phyloP scores from a whole-genome alignment of 2,113 vertebrate species.

The Pycnonotus jocosus region DNA sequence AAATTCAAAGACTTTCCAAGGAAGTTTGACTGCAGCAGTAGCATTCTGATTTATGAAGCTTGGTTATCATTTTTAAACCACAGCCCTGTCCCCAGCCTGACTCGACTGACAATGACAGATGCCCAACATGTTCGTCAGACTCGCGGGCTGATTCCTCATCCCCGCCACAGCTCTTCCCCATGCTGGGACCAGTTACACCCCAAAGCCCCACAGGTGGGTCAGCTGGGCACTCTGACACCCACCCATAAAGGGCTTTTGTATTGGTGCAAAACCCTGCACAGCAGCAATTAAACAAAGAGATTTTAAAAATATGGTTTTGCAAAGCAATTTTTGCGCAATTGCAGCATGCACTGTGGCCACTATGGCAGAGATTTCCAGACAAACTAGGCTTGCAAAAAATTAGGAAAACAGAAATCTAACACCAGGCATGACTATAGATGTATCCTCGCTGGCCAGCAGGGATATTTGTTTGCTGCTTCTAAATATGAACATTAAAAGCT shows the following conservation, averaged over 20 bases:
- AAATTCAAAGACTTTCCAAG: conserved; percentile 67
- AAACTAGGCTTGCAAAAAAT: neutral
- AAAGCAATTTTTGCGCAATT: neutral
- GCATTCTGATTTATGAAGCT: conserved; percentile 61
- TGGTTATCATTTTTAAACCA: conserved; percentile 51
- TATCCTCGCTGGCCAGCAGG: neutral
- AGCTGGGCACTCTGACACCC: neutral
- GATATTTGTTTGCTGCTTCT: neutral
- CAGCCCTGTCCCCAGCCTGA: conserved; percentile 2
- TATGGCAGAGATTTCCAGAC: neutral
- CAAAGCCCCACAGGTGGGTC: neutral
- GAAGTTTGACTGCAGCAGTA: conserved; percentile 41
- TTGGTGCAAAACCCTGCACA: neutral
- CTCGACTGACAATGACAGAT: conserved; percentile 36
- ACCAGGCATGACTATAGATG: neutral
- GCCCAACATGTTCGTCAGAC: neutral
- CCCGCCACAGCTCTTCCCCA: fast-evolving
- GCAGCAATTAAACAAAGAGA: neutral
- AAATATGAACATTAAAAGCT: neutral
- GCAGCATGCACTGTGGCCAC: neutral
- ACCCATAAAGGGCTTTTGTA: fast-evolving
- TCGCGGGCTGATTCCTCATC: neutral
- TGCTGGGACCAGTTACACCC: neutral
- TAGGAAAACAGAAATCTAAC: neutral
- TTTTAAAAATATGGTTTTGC: neutral